Evolutionary conservation across 1,140 invertebrate species (phyloP), one percentile per base, ranked within the genome.

Genomic region (Drosophila leontia): DNA sequence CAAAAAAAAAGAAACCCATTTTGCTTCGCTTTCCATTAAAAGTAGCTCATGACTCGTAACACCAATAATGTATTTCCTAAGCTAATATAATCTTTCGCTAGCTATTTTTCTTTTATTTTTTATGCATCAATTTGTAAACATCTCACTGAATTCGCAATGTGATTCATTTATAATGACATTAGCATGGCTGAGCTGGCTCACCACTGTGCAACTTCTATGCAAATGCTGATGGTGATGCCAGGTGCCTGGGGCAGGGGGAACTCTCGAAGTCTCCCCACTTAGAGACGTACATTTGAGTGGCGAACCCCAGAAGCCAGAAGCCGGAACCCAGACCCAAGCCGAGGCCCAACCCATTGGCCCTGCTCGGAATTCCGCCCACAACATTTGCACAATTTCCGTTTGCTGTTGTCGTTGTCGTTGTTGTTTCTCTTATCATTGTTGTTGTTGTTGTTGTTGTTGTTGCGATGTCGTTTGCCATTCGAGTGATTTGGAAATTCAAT

Each of bases 401-500:
- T 83, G 77, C 70, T 67, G 78, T 68, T 75, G 37, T 34, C 41
- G 78, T 68, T 75, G 37, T 34, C 41, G 55, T 61, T 70, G 50
- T 48, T 63, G 62, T 44, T 41, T 26, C 34, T 56, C 6, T 34
- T 32, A 17, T 51, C 9, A 51, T 32, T 32, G 64, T 32, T 47
- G 32, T 13, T 35, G 44, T 63, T 70, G 50, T n/a, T n/a, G n/a
- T n/a, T n/a, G n/a, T 55, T 63, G 62, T 23, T 48, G 53, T n/a
- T 50, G 12, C 23, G 50, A 29, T 23, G 32, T 75, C 60, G 76
- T 78, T 56, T 70, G 67, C 48, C 80, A 57, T 86, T 79, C 64
- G 77, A 87, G 84, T 87, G 84, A 87, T 87, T 88, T 88, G 80
- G 72, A 87, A 87, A 87, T 87, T 87, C 84, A 87, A 87, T 87